Evolutionary conservation across 2,113 vertebrate genomes (phyloP).

Genomic region (Myotis yumanensis): DNA sequence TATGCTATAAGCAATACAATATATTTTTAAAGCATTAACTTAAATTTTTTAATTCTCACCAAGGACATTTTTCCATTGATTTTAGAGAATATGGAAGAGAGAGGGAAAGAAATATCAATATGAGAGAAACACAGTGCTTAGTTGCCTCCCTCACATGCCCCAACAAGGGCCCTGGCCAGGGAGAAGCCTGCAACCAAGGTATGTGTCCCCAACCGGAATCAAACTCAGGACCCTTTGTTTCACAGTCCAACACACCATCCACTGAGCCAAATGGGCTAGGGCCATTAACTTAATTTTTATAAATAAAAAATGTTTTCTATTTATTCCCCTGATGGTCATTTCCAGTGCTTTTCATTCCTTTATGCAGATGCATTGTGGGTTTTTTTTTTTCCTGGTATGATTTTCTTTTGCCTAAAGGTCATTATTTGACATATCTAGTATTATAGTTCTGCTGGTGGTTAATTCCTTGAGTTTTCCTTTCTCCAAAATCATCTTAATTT

Average conservation of each 20-base stretch:
- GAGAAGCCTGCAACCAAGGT: no score
- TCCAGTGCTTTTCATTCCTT: not conserved
- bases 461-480: not conserved
- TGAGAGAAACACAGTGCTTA: no score
- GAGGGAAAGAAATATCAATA: no score
- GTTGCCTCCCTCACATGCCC: no score
- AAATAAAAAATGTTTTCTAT: not conserved
- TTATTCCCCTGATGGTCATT: not conserved
- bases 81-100: no score
- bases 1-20: not conserved
- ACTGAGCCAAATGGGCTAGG: no score
- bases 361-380: not conserved
- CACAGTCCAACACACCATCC: no score
- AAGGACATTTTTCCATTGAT: no score
- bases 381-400: not conserved
- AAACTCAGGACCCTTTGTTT: no score
- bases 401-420: not conserved
- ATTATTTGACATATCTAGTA: not conserved
- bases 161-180: no score
- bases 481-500: not conserved
- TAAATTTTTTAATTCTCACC: no score
- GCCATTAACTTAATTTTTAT: not conserved
- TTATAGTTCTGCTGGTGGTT: not conserved
- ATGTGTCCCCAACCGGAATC: no score
- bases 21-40: not conserved